A percentile compares a stretch with the other conserved stretches of the same genome.
phyloP scores from a whole-genome alignment of 2,113 vertebrate genomes.

The Brachionichthys hirsutus region DNA sequence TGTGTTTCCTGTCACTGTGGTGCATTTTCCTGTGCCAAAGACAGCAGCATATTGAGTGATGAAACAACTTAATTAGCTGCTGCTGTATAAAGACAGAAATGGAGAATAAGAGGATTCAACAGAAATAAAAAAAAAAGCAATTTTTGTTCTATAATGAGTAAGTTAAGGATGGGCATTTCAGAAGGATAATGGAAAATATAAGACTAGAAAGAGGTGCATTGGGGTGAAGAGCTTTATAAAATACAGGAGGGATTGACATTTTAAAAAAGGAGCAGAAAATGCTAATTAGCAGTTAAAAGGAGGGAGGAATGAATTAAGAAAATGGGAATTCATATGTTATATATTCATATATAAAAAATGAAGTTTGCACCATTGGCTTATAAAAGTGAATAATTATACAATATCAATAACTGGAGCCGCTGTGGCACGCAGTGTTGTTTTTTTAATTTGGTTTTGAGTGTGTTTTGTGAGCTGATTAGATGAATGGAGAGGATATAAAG shows the following conservation, averaged over 20 bases:
- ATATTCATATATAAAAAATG: too few species aligned
- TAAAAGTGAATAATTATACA: not conserved
- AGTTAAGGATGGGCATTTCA: conserved; percentile 7
- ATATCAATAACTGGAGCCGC: not conserved
- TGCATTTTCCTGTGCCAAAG: conserved; percentile 7
- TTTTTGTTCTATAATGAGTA: conserved; percentile 3
- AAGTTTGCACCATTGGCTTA: not conserved
- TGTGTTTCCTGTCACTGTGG: not conserved
- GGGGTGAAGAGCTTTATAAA: conserved; percentile 22
- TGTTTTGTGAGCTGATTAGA: conserved; percentile 8
- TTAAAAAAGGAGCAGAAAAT: conserved; percentile 34
- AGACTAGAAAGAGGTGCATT: not conserved
- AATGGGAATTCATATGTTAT: too few species aligned
- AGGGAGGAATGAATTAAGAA: conserved; percentile 61
- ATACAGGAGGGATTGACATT: conserved; percentile 20
- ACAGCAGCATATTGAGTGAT: conserved; percentile 28
- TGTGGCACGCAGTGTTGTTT: not conserved
- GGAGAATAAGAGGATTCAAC: not conserved
- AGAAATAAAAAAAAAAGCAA: not conserved
- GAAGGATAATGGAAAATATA: conserved; percentile 15
- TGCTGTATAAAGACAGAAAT: conserved; percentile 8
- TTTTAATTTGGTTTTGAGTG: conserved; percentile 1
- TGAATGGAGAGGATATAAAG: conserved; percentile 3
- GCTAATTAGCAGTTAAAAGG: conserved; percentile 22
- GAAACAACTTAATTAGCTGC: conserved; percentile 39